Base-by-base conservation (phyloP, 2,113 vertebrate genomes). In the Irena cyanogastra region DNA sequence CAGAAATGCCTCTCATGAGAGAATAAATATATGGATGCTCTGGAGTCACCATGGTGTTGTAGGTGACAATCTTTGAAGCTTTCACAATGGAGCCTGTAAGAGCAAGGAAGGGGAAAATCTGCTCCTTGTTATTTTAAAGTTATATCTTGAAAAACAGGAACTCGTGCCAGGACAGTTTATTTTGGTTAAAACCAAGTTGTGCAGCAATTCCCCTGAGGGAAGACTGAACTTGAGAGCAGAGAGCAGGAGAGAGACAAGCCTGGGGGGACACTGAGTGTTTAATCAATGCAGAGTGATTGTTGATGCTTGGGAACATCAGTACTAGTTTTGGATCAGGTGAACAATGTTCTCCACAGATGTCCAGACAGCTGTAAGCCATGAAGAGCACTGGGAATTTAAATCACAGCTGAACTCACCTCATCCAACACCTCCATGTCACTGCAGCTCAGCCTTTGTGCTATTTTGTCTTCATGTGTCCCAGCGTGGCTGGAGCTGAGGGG, bases 151-250 rank as follows among this genome's bases (percentile, higher is more conserved):
- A 96, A 97, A 96, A 75, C 80, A 92, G 80, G 80, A 72, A 57
- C 70, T 89, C 0, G 0, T 96, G 96, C 95, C 95, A 96, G 77
- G 69, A 57, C 15, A 71, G 94, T 94, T 97, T 93, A 96, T 97
- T 97, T 97, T 94, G 83, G 94, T 96, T 96, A 82, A 86, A 96
- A 64, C 41, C 54, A 45, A 90, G 83, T 49, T 45, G 72, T 78
- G 44, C 83, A 89, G 65, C 69, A 69, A 39, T 64, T 97, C 96
- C 86, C 90, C 24, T 0, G n/a, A 72, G 94, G 72, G 30, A 4
- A 82, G 41, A 6, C n/a, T 76, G 83, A 96, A 78, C 92, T 96
- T 79, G 90, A 87, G 74, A 81, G 63, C 78, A 76, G 0, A 13
- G 47, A 91, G 83, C 16, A 79, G 78, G 33, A 89, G 74, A 91